Evolutionary conservation across 2,113 vertebrate species (phyloP).

Genomic region (Cnemophilus loriae): DNA sequence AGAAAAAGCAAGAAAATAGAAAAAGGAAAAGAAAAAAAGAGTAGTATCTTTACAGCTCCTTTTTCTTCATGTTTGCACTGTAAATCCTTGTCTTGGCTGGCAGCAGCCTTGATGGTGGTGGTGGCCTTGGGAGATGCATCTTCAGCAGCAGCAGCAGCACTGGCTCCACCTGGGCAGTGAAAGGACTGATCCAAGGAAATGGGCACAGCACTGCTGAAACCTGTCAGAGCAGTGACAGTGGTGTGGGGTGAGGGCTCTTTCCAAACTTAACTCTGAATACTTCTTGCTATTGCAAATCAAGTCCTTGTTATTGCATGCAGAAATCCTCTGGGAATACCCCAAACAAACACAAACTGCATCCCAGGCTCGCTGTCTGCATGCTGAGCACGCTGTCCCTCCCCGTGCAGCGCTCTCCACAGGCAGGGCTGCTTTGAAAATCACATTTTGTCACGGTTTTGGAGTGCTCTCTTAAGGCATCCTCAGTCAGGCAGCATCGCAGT

Average conservation of each 20-base stretch:
- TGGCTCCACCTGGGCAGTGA: fast-evolving
- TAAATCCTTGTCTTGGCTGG: neutral
- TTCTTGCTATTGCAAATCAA: neutral
- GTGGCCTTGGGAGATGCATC: neutral
- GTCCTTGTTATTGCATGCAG: neutral
- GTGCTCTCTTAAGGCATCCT: neutral
- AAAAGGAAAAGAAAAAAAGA: too few relatives aligned
- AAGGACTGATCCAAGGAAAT: neutral
- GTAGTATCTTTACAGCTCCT: neutral
- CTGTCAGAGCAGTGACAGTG: fast-evolving
- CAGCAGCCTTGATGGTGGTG: neutral
- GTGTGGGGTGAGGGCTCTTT: neutral
- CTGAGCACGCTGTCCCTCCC: neutral
- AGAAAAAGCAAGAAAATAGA: neutral
- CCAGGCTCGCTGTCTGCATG: neutral
- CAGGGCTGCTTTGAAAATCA: neutral
- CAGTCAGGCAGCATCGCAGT: neutral
- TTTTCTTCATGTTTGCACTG: neutral
- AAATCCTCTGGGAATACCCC: neutral
- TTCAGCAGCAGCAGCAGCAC: neutral
- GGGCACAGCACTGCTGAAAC: neutral
- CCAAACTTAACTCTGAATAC: neutral
- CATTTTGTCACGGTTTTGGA: neutral
- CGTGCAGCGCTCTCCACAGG: fast-evolving
- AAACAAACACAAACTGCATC: neutral